Percentiles rank a stretch among this genome's conserved stretches.
phyloP scores from a whole-genome alignment of 2,113 vertebrate species.

The Sphaerodactylus townsendi region DNA sequence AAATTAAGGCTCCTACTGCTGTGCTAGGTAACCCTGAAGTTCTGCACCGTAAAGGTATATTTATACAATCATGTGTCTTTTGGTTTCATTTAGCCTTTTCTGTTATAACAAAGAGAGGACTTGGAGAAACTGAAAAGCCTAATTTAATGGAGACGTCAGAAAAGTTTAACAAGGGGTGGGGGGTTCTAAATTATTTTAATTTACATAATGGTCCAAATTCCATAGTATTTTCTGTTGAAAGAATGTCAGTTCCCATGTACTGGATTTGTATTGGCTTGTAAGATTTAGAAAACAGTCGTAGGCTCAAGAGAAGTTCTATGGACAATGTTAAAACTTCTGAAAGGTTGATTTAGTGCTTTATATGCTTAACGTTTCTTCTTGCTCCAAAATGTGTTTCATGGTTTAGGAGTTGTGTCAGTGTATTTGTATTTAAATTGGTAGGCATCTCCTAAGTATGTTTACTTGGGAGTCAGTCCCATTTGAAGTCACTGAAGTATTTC shows the following conservation, averaged over 20 bases:
- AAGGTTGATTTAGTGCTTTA: background rate
- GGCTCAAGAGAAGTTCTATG: background rate
- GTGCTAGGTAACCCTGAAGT: constrained; percentile 27
- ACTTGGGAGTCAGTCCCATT: background rate
- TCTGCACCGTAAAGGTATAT: constrained; percentile 11
- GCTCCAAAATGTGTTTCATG: background rate
- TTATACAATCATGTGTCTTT: constrained; percentile 24
- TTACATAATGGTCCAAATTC: background rate
- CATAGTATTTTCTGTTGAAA: background rate
- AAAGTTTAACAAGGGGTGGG: background rate
- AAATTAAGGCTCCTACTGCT: constrained; percentile 46
- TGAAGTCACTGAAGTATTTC: background rate
- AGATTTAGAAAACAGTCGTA: background rate
- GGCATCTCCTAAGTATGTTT: background rate
- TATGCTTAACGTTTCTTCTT: background rate
- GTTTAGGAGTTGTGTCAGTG: background rate
- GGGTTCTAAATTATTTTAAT: background rate
- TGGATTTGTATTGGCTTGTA: background rate
- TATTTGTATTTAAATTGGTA: background rate
- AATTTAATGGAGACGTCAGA: background rate
- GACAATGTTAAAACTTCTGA: background rate
- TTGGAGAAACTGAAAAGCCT: background rate
- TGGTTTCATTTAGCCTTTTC: constrained; percentile 16
- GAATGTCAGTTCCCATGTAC: background rate
- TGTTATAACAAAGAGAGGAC: background rate